Evolutionary conservation across 2,113 vertebrate species (phyloP).

Genomic region (Rousettus leschenaultii): DNA sequence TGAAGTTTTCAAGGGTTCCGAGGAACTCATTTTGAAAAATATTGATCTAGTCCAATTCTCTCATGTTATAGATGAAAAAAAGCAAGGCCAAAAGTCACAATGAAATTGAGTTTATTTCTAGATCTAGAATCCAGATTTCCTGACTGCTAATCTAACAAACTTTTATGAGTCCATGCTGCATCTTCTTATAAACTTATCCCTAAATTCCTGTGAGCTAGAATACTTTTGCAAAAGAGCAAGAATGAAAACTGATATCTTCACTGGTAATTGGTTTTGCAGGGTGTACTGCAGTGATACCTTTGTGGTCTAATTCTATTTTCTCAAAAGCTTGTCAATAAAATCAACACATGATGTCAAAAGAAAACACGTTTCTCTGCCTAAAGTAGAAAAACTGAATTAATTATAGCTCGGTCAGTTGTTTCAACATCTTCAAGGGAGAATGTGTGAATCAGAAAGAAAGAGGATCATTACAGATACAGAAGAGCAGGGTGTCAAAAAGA

Average conservation of each 20-base stretch:
- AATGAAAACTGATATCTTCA: not conserved
- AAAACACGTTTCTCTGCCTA: not conserved
- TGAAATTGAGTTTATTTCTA: not conserved
- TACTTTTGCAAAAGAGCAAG: not conserved
- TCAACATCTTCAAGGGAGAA: not conserved
- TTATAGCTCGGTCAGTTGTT: not conserved
- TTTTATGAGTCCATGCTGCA: not conserved
- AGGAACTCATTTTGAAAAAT: not conserved
- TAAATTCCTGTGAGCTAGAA: not conserved
- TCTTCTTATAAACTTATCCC: not conserved
- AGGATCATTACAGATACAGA: not conserved
- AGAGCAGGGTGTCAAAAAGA: not conserved
- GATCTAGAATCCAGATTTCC: not conserved
- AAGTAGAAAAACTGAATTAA: not conserved
- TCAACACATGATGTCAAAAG: not conserved
- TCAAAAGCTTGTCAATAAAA: constrained; percentile 5
- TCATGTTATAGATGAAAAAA: not conserved
- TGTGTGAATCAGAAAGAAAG: not conserved
- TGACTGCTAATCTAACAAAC: not conserved
- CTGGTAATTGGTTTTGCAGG: not conserved
- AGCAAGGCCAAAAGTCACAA: not conserved
- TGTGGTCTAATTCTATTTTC: not conserved
- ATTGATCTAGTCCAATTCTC: not conserved
- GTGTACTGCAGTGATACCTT: not conserved
- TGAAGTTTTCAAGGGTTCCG: not conserved